Evolutionary conservation across 2,888 invertebrate genomes (phyloP).

Genomic region (Euplexia lucipara): DNA sequence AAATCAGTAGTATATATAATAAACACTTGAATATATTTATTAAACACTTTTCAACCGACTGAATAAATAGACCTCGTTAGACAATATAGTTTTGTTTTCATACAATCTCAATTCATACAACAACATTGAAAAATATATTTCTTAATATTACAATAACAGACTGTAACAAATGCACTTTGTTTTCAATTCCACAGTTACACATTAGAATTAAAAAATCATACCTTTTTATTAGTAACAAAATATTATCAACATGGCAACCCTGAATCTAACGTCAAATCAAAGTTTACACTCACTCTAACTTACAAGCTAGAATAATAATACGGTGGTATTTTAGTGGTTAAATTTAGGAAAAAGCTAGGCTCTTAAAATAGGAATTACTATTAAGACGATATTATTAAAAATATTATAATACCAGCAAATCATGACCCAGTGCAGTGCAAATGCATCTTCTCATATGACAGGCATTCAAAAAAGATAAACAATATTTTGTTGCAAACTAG

Average conservation of each 20-base stretch:
- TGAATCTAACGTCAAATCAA: slow-evolving; percentile 72
- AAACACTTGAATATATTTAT: slow-evolving; percentile 62
- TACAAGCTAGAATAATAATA: slow-evolving; percentile 41
- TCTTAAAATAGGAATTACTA: too few species aligned
- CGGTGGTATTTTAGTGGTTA: slow-evolving; percentile 42
- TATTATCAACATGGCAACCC: slow-evolving; percentile 83
- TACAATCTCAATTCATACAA: slow-evolving; percentile 66
- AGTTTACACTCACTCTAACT: slow-evolving; percentile 65
- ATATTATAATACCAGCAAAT: too few species aligned
- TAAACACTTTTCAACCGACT: slow-evolving; percentile 68
- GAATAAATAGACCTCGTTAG: slow-evolving; percentile 76
- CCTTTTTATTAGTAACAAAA: slow-evolving; percentile 67
- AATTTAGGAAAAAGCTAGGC: slow-evolving; percentile 60
- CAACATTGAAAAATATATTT: slow-evolving; percentile 78
- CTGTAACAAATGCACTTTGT: slow-evolving; percentile 85
- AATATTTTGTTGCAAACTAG: background rate
- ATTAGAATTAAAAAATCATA: slow-evolving; percentile 65
- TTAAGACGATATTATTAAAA: background rate
- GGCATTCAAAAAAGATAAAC: background rate
- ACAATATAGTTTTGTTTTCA: slow-evolving; percentile 60
- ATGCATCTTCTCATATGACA: too few species aligned
- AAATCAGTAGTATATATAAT: slow-evolving; percentile 64
- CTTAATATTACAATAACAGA: slow-evolving; percentile 73
- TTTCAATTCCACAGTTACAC: slow-evolving; percentile 77
- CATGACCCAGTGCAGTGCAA: too few species aligned